phyloP scores from a whole-genome alignment of 64 coral and sea anemone genomes.

The Orbicella faveolata region DNA sequence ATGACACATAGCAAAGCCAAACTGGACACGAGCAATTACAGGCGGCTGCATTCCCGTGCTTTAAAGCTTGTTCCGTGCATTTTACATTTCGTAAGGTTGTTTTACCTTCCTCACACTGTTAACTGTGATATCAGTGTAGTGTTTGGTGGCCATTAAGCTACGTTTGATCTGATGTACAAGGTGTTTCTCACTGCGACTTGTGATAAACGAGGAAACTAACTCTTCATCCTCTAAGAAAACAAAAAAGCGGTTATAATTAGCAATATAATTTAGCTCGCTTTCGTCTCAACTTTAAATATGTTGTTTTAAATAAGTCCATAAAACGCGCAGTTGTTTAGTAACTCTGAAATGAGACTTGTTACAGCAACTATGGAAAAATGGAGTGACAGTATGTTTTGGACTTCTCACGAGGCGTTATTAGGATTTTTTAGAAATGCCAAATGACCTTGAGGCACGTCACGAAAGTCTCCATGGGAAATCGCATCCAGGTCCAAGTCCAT shows the following conservation, averaged over 20 bases:
- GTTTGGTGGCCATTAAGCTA: constrained; percentile 51
- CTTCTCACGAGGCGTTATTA: no score
- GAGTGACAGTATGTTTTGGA: no score
- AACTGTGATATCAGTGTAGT: constrained; percentile 52
- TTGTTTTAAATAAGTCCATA: no score
- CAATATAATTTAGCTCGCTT: background rate
- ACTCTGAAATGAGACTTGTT: no score
- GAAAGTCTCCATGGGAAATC: constrained; percentile 81
- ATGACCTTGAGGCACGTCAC: constrained; percentile 72
- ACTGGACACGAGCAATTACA: no score
- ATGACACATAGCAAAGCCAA: no score
- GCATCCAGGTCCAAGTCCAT: constrained; percentile 68
- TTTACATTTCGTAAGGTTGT: background rate
- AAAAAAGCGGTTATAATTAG: background rate
- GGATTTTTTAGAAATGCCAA: background rate
- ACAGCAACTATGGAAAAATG: no score
- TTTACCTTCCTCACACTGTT: constrained; percentile 64
- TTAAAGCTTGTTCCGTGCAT: no score
- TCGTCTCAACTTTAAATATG: background rate
- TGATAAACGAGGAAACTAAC: constrained; percentile 58
- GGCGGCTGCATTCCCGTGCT: no score
- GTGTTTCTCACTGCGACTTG: constrained; percentile 76
- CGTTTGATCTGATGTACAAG: constrained; percentile 75
- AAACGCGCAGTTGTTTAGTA: no score
- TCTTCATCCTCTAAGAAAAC: constrained; percentile 67